A percentile compares a stretch with the other conserved stretches of the same genome.
Evolutionary conservation across 2,888 invertebrate genomes (phyloP).

Genomic region (Amiota mariae): DNA sequence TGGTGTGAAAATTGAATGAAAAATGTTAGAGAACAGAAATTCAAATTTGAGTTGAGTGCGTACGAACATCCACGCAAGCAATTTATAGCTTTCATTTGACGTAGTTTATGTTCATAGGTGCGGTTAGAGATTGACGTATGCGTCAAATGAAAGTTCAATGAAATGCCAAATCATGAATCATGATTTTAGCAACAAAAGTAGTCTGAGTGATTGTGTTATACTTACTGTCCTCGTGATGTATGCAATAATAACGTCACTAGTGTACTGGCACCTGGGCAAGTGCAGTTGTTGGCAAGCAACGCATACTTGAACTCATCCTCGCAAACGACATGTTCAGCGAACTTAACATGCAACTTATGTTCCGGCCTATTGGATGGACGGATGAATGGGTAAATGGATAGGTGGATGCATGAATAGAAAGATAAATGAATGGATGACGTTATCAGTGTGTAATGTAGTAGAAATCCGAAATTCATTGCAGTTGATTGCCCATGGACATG

Average conservation of each 20-base stretch:
- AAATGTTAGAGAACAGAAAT: too few species aligned
- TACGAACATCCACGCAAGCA: too few species aligned
- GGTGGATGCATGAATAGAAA: not conserved
- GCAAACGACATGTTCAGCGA: conserved; percentile 98
- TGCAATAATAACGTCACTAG: conserved; percentile 95
- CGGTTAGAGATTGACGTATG: too few species aligned
- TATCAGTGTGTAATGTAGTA: conserved; percentile 39
- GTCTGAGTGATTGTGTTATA: conserved; percentile 58
- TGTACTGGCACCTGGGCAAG: conserved; percentile 97
- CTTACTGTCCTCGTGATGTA: conserved; percentile 98
- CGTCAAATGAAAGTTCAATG: too few species aligned
- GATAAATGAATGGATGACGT: conserved; percentile 15
- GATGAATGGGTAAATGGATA: conserved; percentile 32
- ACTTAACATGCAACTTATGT: conserved; percentile 98
- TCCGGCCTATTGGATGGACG: conserved; percentile 81
- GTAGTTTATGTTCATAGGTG: too few species aligned
- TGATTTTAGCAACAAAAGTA: too few species aligned
- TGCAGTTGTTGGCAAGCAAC: conserved; percentile 96
- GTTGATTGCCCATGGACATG: conserved; percentile 34
- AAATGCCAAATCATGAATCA: too few species aligned
- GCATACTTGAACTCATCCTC: conserved; percentile 99
- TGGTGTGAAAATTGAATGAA: too few species aligned
- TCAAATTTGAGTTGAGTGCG: too few species aligned
- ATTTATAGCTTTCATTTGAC: too few species aligned
- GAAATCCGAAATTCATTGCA: conserved; percentile 42